Evolutionary conservation across 1,140 invertebrate genomes (phyloP).

Genomic region (Trinorchestia longiramus): DNA sequence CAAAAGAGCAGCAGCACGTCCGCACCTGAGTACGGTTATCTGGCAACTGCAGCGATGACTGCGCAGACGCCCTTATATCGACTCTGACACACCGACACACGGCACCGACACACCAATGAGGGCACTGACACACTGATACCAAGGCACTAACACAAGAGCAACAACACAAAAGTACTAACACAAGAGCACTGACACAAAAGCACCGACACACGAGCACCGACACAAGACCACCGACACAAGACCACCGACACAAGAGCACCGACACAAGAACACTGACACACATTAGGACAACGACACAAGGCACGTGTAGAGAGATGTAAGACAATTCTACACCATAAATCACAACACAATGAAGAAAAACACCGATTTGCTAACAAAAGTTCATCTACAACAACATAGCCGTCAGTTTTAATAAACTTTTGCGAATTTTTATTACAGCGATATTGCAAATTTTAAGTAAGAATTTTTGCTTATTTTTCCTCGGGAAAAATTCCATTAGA

Average conservation of each 20-base stretch:
- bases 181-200: neutral
- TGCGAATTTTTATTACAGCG: too few relatives aligned
- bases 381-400: too few relatives aligned
- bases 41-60: slow-evolving; percentile 2
- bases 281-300: neutral
- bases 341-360: neutral
- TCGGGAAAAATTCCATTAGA: too few relatives aligned
- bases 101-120: neutral
- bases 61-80: slow-evolving; percentile 20
- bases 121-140: neutral
- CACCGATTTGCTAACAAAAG: too few relatives aligned
- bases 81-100: neutral
- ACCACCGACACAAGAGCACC: neutral
- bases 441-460: too few relatives aligned
- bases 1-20: neutral
- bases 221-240: neutral
- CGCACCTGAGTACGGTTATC: neutral
- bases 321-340: neutral
- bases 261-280: neutral
- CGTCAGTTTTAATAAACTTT: too few relatives aligned
- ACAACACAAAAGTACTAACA: neutral
- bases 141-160: neutral
- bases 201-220: neutral
- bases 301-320: neutral
- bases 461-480: too few relatives aligned